Base-by-base conservation (phyloP, 2,888 invertebrate genomes). In the Morpho helenor region DNA sequence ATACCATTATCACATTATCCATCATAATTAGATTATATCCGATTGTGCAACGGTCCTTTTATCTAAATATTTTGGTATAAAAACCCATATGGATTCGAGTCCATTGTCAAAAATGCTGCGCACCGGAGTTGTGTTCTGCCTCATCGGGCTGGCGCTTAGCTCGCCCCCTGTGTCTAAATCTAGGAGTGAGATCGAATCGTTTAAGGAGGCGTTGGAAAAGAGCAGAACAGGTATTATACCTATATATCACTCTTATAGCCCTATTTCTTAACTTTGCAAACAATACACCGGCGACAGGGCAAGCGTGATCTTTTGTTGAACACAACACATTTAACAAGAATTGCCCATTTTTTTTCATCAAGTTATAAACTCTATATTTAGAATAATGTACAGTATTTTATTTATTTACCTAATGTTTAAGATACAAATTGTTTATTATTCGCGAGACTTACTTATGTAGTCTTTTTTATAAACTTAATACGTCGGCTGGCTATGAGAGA, bases 171-270 rank as follows among this genome's bases (percentile, higher is more conserved):
- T 84, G 2, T 71, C 73, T 23, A 76, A 82, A 65, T 74, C 67
- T 6, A 74, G 79, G 62, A 76, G 82, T 43, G 78, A 88, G 61
- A 80, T 87, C 8, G 74, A 87, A 63, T 75, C 74, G 0, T 89
- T 86, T 64, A 79, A 76, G 56, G 69, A 74, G 41, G 87, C 76
- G 69, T 69, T 89, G 70, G 84, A 87, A 54, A 77, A 42, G 7
- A 54, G 54, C 54, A 47, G 54, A 43, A 42, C 9, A 51, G 51
- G 42, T 51, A 7, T 46, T 3, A 16, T 4, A 10, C 6, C 2
- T 3, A n/a, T 46, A 6, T 7, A 16, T n/a, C 3, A 46, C n/a
- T 3, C n/a, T 46, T 46, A 46, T 10, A 46, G 8, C 16, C n/a
- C 3, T 6, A 3, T 10, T n/a, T 16, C 46, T 46, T 9, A n/a